Percentiles rank a stretch among this genome's conserved stretches.
Evolutionary conservation across 1,140 invertebrate species (phyloP).

Genomic region (Chionoecetes opilio): DNA sequence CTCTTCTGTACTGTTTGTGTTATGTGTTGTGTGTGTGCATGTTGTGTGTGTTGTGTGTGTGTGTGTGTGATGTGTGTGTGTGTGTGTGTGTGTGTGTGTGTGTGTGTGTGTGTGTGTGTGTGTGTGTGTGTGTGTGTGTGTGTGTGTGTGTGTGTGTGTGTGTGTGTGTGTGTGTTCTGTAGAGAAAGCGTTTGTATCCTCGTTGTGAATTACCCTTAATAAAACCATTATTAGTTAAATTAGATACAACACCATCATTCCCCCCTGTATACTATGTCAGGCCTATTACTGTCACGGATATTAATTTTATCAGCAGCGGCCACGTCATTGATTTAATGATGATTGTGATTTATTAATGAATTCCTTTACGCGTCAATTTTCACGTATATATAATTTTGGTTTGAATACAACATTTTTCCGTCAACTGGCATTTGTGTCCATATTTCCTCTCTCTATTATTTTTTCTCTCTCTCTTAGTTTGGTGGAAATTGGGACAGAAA

Average conservation of each 20-base stretch:
- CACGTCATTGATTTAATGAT: background rate
- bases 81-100: slow-evolving; percentile 48
- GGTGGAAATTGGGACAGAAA: too few species aligned
- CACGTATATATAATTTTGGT: too few species aligned
- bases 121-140: slow-evolving; percentile 50
- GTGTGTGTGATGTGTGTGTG: slow-evolving; percentile 47
- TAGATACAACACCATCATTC: background rate
- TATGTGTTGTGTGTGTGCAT: slow-evolving; percentile 46
- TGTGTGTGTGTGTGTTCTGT: background rate
- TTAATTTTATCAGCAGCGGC: too few species aligned
- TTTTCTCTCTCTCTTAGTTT: too few species aligned
- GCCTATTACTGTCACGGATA: too few species aligned
- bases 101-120: slow-evolving; percentile 47
- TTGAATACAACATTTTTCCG: too few species aligned
- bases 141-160: slow-evolving; percentile 50
- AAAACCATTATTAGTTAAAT: background rate
- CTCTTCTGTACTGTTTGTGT: slow-evolving; percentile 11
- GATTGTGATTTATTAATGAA: background rate
- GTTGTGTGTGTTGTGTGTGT: slow-evolving; percentile 48
- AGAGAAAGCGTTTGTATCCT: too few species aligned
- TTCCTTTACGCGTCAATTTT: too few species aligned
- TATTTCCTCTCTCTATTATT: too few species aligned
- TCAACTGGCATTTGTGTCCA: too few species aligned
- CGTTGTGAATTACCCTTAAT: too few species aligned
- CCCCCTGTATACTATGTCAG: background rate